Evolutionary conservation across 2,797 vertebrate species (phyloP).

Genomic region (Eulemur mongoz): DNA sequence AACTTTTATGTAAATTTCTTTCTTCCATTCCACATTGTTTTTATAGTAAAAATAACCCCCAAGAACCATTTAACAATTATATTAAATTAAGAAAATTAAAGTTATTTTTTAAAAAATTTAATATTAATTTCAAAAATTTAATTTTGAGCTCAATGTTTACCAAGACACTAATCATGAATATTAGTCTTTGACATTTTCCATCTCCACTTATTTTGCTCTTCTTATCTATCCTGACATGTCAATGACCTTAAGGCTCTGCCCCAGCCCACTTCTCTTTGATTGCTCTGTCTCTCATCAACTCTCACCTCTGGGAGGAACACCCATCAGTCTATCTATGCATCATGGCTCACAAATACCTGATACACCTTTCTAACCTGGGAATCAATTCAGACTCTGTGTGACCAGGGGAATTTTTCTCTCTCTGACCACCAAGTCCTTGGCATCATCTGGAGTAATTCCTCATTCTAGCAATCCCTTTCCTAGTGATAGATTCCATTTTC

Average conservation of each 20-base stretch:
- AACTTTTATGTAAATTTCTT: slow-evolving; percentile 1
- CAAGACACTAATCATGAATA: neutral
- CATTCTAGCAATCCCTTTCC: neutral
- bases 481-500: neutral
- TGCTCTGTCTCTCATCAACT: neutral
- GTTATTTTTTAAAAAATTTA: neutral
- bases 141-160: neutral
- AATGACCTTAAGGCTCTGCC: neutral
- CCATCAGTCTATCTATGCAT: neutral
- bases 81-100: neutral
- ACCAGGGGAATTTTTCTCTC: neutral
- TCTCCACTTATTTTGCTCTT: neutral
- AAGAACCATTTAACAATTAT: neutral
- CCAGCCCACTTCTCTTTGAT: neutral
- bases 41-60: neutral
- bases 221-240: neutral
- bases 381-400: no score
- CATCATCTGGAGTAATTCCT: neutral
- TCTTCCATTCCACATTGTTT: neutral
- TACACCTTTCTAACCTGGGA: neutral
- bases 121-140: neutral
- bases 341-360: neutral
- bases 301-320: neutral
- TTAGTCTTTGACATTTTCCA: neutral
- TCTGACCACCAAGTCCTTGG: neutral